Evolutionary conservation across 2,797 vertebrate genomes (phyloP).

Genomic region (Anas bernieri): DNA sequence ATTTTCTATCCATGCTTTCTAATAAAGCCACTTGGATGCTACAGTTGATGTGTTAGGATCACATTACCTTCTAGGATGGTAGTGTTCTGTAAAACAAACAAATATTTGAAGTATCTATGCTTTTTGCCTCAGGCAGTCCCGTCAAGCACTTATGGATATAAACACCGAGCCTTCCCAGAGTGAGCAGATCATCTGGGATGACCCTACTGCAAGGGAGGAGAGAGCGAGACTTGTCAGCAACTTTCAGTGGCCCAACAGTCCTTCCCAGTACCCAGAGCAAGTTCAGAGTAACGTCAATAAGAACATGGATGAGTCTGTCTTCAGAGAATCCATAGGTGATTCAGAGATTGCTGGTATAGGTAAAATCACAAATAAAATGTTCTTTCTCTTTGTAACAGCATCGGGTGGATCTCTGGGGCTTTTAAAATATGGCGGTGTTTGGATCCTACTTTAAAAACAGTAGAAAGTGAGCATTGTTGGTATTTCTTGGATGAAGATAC

Average conservation of each 20-base stretch:
- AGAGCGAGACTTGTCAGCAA: constrained; percentile 95
- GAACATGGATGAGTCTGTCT: constrained; percentile 52
- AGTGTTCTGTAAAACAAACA: neutral
- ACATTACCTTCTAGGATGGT: neutral
- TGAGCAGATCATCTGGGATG: constrained; percentile 98
- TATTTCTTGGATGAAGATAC: neutral
- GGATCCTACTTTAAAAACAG: neutral
- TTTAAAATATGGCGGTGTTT: neutral
- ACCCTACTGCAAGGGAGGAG: constrained; percentile 96
- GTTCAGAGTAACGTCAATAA: constrained; percentile 58
- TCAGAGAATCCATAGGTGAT: constrained; percentile 83
- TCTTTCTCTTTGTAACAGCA: neutral
- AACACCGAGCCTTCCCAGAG: constrained; percentile 97
- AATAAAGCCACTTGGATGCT: neutral
- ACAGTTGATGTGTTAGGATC: neutral
- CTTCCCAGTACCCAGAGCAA: constrained; percentile 88
- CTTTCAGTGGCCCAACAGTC: constrained; percentile 92
- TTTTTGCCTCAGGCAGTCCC: constrained; percentile 83
- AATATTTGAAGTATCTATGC: neutral
- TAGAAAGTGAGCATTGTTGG: neutral
- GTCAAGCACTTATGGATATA: constrained; percentile 82
- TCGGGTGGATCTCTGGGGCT: neutral
- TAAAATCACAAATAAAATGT: constrained; percentile 62
- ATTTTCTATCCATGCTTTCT: neutral
- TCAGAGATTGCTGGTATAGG: constrained; percentile 88